Evolutionary conservation across 2,113 vertebrate genomes (phyloP).

Genomic region (Microcebus lehilahytsara): DNA sequence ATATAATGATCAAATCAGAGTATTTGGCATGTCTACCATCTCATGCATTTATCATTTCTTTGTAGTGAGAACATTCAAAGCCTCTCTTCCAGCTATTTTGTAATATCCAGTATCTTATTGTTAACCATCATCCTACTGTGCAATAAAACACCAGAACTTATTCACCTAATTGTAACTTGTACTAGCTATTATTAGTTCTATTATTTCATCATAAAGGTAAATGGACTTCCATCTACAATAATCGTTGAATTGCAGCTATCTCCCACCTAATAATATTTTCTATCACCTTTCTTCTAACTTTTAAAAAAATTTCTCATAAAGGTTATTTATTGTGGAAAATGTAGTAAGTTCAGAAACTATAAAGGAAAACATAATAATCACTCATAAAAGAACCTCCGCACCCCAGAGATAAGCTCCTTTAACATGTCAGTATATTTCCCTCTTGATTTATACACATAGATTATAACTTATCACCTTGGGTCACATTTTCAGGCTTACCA

Average conservation of each 20-base stretch:
- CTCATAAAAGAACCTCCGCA: not conserved
- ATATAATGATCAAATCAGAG: not conserved
- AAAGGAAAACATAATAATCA: not conserved
- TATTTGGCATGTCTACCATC: not conserved
- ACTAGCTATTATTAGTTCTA: not conserved
- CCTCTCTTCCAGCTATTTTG: not conserved
- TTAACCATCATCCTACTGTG: not conserved
- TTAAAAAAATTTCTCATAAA: not conserved
- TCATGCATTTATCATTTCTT: not conserved
- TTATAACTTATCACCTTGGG: not conserved
- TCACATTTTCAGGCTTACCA: not conserved
- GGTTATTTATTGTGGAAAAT: not conserved
- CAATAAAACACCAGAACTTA: not conserved
- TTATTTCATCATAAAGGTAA: not conserved
- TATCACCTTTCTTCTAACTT: not conserved
- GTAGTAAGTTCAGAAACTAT: not conserved
- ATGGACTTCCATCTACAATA: not conserved
- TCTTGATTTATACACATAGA: slow-evolving; percentile 4
- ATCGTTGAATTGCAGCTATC: not conserved
- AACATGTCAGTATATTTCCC: not conserved
- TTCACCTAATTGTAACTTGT: not conserved
- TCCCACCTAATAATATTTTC: not conserved
- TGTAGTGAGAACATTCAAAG: not conserved
- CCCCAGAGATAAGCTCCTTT: not conserved
- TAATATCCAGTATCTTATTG: not conserved